Evolutionary conservation across 35 echinoderm and acorn worm genomes (phyloP), one percentile per base, ranked within the genome.

Genomic region (Chiridota heheva): DNA sequence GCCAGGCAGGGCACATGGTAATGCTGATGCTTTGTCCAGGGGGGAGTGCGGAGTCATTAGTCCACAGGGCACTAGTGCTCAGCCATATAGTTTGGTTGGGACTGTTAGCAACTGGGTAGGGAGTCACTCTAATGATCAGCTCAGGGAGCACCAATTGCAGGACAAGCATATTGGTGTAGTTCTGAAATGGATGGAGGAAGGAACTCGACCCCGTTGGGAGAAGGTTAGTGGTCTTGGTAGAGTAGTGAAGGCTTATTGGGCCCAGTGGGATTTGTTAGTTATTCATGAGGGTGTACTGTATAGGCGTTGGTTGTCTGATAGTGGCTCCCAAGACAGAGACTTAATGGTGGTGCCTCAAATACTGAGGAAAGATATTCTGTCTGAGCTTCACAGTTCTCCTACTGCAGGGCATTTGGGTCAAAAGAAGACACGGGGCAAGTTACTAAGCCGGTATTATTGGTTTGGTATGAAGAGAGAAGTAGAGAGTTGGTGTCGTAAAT

Each of bases 1-100:
- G 30, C 42, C 55, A 15, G 77, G 86, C 5, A 40, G 42, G 26
- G 27, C 30, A 30, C 88, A 90, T 69, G 51, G 67, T 13, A 84
- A 90, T 69, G 80, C 80, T 12, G 80, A 90, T 49, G 87, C 48
- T 13, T 43, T 77, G 33, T 84, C 80, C 25, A 58, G 81, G 24
- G 16, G 49, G 1, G 53, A 83, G 30, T 38, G 28, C 44, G 30
- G 31, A 25, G 36, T 24, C 62, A 31, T 18, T 34, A 36, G 30
- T 6, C 25, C 7, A 72, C 28, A 18, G 30, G 69, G 28, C 8
- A 13, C 8, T 65, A 22, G 10, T 7, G 16, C 12, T 12, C 76
- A 60, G 53, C 1, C 4, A 38, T 10, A 33, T 20, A 41, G 43
- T 62, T 49, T 22, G 4, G 58, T 79, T 35, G 25, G 36, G 26